A percentile compares a stretch with the other conserved stretches of the same genome.
phyloP scores from a whole-genome alignment of 2,797 vertebrate species.

The Borostomias antarcticus region DNA sequence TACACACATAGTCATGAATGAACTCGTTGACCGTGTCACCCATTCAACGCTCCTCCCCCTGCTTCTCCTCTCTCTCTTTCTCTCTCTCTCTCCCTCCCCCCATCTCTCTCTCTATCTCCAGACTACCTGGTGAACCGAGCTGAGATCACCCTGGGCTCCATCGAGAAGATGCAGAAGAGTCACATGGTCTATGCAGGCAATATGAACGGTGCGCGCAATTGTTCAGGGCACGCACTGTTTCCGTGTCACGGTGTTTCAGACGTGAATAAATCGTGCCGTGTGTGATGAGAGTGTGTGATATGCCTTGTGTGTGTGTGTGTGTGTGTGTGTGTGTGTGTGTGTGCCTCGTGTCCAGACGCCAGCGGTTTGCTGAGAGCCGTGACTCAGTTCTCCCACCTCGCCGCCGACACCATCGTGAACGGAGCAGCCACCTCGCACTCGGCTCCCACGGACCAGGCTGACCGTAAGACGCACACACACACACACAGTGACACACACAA shows the following conservation, averaged over 20 bases:
- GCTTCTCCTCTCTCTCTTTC: not conserved
- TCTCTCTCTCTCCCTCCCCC: constrained; percentile 3
- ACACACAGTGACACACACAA: constrained; percentile 26
- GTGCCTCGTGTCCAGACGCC: constrained; percentile 65
- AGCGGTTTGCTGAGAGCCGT: constrained; percentile 81
- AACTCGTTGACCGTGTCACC: constrained; percentile 74
- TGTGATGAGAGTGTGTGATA: not conserved
- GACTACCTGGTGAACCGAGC: constrained; percentile 90
- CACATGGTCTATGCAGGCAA: constrained; percentile 68
- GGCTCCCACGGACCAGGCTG: constrained; percentile 86
- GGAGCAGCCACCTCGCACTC: constrained; percentile 84
- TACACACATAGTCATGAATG: too few relatives aligned
- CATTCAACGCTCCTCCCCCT: not conserved
- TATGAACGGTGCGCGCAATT: constrained; percentile 57
- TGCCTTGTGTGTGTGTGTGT: not conserved
- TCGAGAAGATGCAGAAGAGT: constrained; percentile 82
- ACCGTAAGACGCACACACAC: constrained; percentile 74
- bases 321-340: not conserved
- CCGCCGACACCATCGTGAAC: constrained; percentile 87
- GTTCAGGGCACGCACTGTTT: not conserved
- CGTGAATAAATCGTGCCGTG: not conserved
- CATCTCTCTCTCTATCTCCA: constrained; percentile 51
- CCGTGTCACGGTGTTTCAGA: too few relatives aligned
- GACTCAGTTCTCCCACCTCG: constrained; percentile 87
- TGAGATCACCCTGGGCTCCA: constrained; percentile 75